Conservation (phyloP, 1,140 invertebrate genomes). For the Apocrypta bakeri region DNA sequence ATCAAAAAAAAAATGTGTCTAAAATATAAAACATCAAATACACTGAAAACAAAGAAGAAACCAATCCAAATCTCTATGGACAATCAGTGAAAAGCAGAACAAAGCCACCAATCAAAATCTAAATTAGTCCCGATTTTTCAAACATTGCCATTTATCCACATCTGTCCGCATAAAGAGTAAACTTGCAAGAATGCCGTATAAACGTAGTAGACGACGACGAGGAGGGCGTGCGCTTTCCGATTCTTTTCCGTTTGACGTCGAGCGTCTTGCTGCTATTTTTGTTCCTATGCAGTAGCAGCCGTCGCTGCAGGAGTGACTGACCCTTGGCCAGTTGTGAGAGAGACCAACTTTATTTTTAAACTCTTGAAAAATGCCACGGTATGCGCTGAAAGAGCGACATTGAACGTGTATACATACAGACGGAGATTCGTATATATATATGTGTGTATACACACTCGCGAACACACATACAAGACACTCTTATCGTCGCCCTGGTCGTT, state of each 20-base stretch:
- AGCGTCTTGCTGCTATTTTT: conserved; percentile 67
- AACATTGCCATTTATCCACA: not conserved
- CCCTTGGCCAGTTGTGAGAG: conserved; percentile 72
- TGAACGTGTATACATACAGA: not conserved
- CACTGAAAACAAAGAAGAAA: no score
- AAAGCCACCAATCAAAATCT: no score
- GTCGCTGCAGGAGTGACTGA: conserved; percentile 68
- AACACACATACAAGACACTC: not conserved
- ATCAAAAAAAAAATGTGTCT: no score
- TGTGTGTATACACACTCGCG: no score
- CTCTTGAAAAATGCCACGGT: conserved; percentile 70
- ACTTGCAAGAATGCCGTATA: not conserved
- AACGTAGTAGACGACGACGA: conserved; percentile 5
- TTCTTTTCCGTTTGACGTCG: conserved; percentile 63
- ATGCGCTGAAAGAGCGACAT: conserved; percentile 43
- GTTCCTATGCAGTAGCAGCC: conserved; percentile 55
- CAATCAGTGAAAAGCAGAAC: no score
- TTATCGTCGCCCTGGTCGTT: not conserved
- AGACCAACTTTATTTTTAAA: conserved; percentile 72
- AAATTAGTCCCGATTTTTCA: not conserved
- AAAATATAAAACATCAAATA: no score
- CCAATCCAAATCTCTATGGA: no score
- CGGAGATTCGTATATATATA: no score
- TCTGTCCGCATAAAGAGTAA: not conserved
- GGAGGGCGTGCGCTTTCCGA: conserved; percentile 52